These are phyloP conservation scores for Chrysopa pallens DNA, from an alignment of 1,140 invertebrate species.

Conservation along the genomic window DNA sequence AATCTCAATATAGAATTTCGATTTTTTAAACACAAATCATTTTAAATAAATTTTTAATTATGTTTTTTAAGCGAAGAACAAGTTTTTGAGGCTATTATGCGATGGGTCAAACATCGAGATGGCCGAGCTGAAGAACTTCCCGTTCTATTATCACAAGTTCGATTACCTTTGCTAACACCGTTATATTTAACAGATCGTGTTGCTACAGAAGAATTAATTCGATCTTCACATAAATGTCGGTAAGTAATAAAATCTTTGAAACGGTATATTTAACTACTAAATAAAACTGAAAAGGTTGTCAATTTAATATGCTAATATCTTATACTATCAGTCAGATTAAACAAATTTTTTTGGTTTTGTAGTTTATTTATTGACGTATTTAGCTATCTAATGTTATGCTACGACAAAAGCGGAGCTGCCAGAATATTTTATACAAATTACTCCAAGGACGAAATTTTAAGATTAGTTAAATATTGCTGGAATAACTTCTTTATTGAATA, in stretches of 20 bases:
- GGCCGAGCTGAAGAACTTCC: constrained; percentile 39
- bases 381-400: too few species aligned
- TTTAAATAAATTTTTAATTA: constrained; percentile 1
- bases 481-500: too few species aligned
- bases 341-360: too few species aligned
- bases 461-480: too few species aligned
- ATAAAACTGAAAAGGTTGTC: too few species aligned
- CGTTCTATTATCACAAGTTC: constrained; percentile 52
- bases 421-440: too few species aligned
- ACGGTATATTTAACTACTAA: too few species aligned
- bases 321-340: too few species aligned
- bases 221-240: constrained; percentile 56
- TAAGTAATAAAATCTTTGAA: constrained; percentile 14
- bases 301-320: too few species aligned
- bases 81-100: constrained; percentile 71
- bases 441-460: too few species aligned
- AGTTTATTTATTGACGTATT: too few species aligned
- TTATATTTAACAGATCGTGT: constrained; percentile 71
- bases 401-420: too few species aligned
- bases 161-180: constrained; percentile 64
- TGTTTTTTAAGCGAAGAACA: constrained; percentile 33
- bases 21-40: not conserved
- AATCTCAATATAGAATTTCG: not conserved
- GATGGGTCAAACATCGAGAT: constrained; percentile 60
- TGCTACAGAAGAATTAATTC: constrained; percentile 63